These are phyloP conservation scores for Pantherophis alleghaniensis DNA, from an alignment of 2,797 vertebrate genomes.

Conservation along the genomic window DNA sequence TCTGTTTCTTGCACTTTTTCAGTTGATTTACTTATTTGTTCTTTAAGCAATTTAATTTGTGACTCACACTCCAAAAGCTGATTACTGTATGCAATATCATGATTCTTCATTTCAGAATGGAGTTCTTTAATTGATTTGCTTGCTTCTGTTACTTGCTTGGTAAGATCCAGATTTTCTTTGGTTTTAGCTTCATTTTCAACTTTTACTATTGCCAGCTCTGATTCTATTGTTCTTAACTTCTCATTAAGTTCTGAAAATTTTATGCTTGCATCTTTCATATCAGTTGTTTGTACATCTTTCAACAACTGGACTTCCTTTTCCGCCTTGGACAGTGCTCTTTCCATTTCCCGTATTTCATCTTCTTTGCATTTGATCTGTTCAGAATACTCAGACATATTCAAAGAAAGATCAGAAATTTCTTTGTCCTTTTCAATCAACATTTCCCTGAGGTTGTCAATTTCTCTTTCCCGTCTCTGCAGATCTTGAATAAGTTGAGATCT, in stretches of 20 bases:
- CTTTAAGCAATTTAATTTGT: conserved; percentile 77
- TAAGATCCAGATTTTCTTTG: conserved; percentile 74
- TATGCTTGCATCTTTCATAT: conserved; percentile 73
- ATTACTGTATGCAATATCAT: conserved; percentile 61
- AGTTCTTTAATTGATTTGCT: conserved; percentile 76
- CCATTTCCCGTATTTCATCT: conserved; percentile 75
- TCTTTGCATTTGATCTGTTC: conserved; percentile 85
- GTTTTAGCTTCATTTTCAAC: conserved; percentile 70
- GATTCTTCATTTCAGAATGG: conserved; percentile 76
- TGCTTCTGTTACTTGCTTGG: conserved; percentile 73
- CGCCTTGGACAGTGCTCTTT: conserved; percentile 75
- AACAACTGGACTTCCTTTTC: conserved; percentile 74
- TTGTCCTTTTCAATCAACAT: conserved; percentile 81
- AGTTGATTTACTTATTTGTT: conserved; percentile 70
- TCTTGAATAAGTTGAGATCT: conserved; percentile 87
- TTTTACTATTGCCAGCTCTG: conserved; percentile 68
- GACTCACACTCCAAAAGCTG: conserved; percentile 77
- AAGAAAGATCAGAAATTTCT: conserved; percentile 75
- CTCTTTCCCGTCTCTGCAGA: conserved; percentile 87
- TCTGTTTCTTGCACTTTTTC: conserved; percentile 74
- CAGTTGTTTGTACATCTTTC: conserved; percentile 79
- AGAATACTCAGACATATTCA: conserved; percentile 77
- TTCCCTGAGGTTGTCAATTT: conserved; percentile 85
- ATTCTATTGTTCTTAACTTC: conserved; percentile 68
- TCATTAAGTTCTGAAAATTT: conserved; percentile 77